These are phyloP conservation scores for Thymelicus lineola DNA, from an alignment of 2,888 invertebrate species.

Conservation along the genomic window DNA sequence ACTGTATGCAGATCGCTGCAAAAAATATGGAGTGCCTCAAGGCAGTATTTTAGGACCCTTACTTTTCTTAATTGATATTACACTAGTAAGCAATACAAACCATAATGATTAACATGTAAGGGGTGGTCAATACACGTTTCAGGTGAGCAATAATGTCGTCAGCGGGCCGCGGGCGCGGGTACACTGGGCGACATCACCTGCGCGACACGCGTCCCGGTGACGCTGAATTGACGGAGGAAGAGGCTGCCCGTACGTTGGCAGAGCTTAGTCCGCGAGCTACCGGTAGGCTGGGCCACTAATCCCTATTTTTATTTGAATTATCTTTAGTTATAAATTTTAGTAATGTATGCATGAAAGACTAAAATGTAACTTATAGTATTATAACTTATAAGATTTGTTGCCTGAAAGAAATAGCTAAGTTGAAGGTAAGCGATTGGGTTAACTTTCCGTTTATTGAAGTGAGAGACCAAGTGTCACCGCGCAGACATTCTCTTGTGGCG, in stretches of 20 bases:
- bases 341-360: no score
- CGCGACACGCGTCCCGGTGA: conserved; percentile 68
- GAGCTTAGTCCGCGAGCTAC: conserved; percentile 66
- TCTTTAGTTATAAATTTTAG: no score
- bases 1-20: not conserved
- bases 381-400: no score
- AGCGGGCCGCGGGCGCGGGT: conserved; percentile 76
- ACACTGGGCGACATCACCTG: conserved; percentile 74
- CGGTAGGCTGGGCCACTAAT: conserved; percentile 49
- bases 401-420: no score
- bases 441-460: no score
- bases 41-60: not conserved
- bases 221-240: conserved; percentile 54
- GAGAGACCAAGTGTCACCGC: no score
- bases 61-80: not conserved
- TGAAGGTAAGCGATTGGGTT: no score
- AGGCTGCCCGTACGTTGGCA: conserved; percentile 57
- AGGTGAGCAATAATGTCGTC: conserved; percentile 61
- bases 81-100: not conserved
- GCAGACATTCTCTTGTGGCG: no score
- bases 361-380: no score
- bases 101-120: not conserved
- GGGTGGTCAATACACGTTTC: not conserved
- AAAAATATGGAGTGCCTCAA: not conserved
- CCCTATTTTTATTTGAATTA: no score